Base-by-base conservation (phyloP, 2,888 invertebrate genomes). In the Parascotia fuliginaria region DNA sequence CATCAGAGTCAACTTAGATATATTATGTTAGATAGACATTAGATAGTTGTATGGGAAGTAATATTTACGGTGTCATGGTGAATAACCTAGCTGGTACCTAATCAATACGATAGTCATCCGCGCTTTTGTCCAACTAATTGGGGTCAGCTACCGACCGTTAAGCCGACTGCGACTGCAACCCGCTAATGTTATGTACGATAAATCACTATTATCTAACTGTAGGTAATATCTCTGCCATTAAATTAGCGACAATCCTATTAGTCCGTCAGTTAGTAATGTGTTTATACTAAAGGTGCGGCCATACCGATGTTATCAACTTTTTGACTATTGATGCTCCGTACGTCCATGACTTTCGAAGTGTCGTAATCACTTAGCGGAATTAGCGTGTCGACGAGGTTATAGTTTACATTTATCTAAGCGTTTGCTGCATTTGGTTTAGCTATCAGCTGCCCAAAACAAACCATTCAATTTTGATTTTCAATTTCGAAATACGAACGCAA, bases 291-390 rank as follows among this genome's bases (percentile, higher is more conserved):
- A 49, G 55, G 46, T 22, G 41, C 11, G 51, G 38, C 7, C 19
- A 31, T 9, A 41, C 16, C 24, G 31, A 27, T 12, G 11, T 19
- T 38, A 28, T 41, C 22, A 37, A 28, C 12, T 40, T 24, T 33
- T 41, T 42, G 15, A 12, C 28, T 36, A 36, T 16, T 31, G 12
- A 27, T 32, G 24, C 14, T 6, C 24, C 14, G 9, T 29, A 47
- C 34, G 55, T 63, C 58, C 66, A 29, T 61, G 66, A 65, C 53
- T 58, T 65, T 65, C 49, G 36, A 40, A 14, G 34, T 56, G 51
- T 33, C 44, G 48, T 54, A 49, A 61, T 51, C 53, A 51, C 42
- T 47, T 54, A 53, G 50, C 37, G 22, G 44, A 41, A 38, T 58
- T 53, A 51, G 44, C 37, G 29, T 50, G 27, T 36, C 37, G 42